These are phyloP conservation scores for Lordiphosa mommai DNA, from an alignment of 1,140 invertebrate genomes.

Conservation along the genomic window DNA sequence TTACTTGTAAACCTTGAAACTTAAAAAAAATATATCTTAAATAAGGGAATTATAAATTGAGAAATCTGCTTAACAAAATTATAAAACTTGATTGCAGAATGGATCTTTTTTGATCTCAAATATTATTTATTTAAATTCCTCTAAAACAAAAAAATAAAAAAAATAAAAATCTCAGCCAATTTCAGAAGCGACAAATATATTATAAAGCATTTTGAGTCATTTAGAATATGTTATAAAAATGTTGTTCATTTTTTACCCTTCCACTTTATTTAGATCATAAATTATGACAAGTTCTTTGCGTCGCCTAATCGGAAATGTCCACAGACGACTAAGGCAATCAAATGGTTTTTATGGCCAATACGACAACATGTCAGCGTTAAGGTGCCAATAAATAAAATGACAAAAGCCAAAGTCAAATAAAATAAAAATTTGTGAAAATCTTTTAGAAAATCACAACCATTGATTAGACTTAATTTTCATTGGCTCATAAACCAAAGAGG, in stretches of 20 bases:
- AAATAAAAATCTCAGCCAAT: neutral
- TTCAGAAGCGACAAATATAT: too few relatives aligned
- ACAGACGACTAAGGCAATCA: constrained; percentile 47
- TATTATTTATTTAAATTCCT: too few relatives aligned
- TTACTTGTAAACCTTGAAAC: too few relatives aligned
- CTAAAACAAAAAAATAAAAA: too few relatives aligned
- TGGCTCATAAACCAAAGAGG: constrained; percentile 44
- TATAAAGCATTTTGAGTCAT: too few relatives aligned
- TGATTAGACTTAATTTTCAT: constrained; percentile 63
- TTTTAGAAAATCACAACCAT: constrained; percentile 49
- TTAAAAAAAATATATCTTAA: too few relatives aligned
- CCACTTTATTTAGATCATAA: constrained; percentile 46
- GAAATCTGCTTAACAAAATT: too few relatives aligned
- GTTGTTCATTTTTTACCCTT: neutral
- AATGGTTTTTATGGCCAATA: constrained; percentile 45
- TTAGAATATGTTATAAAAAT: neutral
- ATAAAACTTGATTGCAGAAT: too few relatives aligned
- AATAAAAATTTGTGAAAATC: constrained; percentile 5
- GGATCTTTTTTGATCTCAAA: too few relatives aligned
- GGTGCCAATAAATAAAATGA: constrained; percentile 50
- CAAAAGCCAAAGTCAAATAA: constrained; percentile 23
- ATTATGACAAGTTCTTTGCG: constrained; percentile 38
- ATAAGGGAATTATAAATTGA: too few relatives aligned
- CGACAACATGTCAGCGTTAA: constrained; percentile 47
- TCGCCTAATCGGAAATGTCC: constrained; percentile 47